Evolutionary conservation across 2,113 vertebrate species (phyloP).

Genomic region (Tylochromis polylepis): DNA sequence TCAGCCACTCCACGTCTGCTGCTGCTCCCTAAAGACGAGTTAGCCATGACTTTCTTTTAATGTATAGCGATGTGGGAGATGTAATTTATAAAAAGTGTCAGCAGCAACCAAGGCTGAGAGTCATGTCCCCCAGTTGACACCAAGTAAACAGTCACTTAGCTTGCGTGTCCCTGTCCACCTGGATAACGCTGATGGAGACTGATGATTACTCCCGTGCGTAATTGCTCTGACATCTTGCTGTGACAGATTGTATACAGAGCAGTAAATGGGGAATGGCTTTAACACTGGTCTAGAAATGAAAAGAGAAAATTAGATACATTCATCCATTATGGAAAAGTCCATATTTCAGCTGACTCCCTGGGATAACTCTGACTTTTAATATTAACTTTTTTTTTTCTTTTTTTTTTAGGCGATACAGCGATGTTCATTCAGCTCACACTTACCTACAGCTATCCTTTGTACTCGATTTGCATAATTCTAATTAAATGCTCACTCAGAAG

Average conservation of each 20-base stretch:
- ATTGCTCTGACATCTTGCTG: slow-evolving; percentile 44
- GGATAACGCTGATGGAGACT: slow-evolving; percentile 44
- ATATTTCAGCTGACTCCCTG: not conserved
- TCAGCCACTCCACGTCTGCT: slow-evolving; percentile 24
- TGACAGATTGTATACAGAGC: slow-evolving; percentile 22
- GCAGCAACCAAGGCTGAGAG: slow-evolving; percentile 12
- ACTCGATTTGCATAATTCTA: slow-evolving; percentile 62
- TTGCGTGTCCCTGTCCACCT: slow-evolving; percentile 35
- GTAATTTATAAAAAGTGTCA: slow-evolving; percentile 41
- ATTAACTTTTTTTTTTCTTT: not conserved
- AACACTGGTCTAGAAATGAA: not conserved
- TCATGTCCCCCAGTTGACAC: slow-evolving; percentile 39
- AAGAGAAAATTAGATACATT: slow-evolving; percentile 15
- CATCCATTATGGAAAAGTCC: not conserved
- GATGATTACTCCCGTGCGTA: slow-evolving; percentile 42
- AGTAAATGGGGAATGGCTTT: not conserved
- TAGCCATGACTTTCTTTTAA: slow-evolving; percentile 1
- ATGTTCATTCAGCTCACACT: not conserved
- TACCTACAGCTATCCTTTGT: slow-evolving; percentile 21
- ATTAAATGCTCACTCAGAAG: slow-evolving; percentile 53
- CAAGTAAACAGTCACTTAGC: slow-evolving; percentile 53
- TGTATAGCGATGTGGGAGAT: not conserved
- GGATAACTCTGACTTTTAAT: not conserved
- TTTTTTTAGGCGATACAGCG: not conserved
- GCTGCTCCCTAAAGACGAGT: not conserved